Conservation (phyloP, 2,797 vertebrate species). For the Esox lucius region DNA sequence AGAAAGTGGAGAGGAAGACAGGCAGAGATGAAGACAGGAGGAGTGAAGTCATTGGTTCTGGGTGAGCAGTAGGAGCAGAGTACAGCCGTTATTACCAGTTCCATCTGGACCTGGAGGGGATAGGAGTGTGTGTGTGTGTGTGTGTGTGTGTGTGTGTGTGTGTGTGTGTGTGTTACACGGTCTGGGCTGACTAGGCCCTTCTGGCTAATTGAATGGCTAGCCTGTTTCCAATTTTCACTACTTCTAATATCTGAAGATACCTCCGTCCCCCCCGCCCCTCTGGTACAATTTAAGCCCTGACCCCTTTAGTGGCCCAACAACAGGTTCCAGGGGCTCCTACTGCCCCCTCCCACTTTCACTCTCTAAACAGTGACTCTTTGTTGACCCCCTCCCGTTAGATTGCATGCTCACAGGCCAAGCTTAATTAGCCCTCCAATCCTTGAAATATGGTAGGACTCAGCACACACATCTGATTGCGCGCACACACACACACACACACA, state of each 20-base stretch:
- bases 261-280: not conserved
- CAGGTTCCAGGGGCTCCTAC: too few species aligned
- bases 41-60: not conserved
- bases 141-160: not conserved
- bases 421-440: conserved; percentile 31
- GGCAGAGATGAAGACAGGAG: not conserved
- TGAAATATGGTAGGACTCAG: conserved; percentile 24
- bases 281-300: too few species aligned
- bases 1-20: too few species aligned
- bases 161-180: not conserved
- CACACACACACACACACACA: not conserved
- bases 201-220: conserved; percentile 44
- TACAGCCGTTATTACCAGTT: not conserved
- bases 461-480: not conserved
- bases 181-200: conserved; percentile 23
- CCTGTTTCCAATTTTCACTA: conserved; percentile 50
- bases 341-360: not conserved
- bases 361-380: not conserved
- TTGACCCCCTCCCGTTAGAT: conserved; percentile 11
- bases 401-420: conserved; percentile 19
- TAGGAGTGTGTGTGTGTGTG: not conserved
- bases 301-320: too few species aligned
- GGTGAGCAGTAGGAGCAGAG: not conserved
- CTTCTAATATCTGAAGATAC: conserved; percentile 38
- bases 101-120: not conserved